These are phyloP conservation scores for Oplegnathus fasciatus DNA, from an alignment of 2,113 vertebrate genomes.

Conservation along the genomic window DNA sequence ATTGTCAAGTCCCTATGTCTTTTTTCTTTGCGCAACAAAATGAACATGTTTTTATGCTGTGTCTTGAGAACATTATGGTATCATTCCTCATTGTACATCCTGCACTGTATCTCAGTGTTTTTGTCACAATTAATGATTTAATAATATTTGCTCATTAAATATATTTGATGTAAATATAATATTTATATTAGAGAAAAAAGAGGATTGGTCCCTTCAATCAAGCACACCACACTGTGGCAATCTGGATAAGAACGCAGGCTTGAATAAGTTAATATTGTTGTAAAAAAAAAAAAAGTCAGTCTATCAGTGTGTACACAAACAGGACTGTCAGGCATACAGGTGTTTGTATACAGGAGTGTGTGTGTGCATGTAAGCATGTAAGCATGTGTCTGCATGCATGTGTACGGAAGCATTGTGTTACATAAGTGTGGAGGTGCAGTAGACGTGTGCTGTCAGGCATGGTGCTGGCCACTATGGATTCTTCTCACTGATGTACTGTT, in stretches of 20 bases:
- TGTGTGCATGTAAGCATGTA: slow-evolving; percentile 9
- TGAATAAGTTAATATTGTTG: not conserved
- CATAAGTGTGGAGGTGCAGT: slow-evolving; percentile 67
- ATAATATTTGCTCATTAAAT: not conserved
- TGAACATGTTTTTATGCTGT: slow-evolving; percentile 11
- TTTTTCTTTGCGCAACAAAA: not conserved
- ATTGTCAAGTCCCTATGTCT: not conserved
- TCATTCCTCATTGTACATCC: not conserved
- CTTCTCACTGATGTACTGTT: slow-evolving; percentile 49
- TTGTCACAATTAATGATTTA: slow-evolving; percentile 2
- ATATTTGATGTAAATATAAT: not conserved
- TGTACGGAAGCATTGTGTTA: slow-evolving; percentile 49
- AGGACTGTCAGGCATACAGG: slow-evolving; percentile 24
- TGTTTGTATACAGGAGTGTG: slow-evolving; percentile 10
- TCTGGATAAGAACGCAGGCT: not conserved
- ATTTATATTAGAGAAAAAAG: not conserved
- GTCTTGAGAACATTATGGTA: not conserved
- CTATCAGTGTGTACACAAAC: not conserved
- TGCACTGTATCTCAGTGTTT: not conserved
- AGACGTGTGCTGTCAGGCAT: slow-evolving; percentile 53
- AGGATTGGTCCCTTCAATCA: not conserved
- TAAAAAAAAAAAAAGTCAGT: not conserved
- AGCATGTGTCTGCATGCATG: slow-evolving; percentile 35
- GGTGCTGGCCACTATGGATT: slow-evolving; percentile 64
- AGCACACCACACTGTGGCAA: not conserved